These are phyloP conservation scores for Huso huso DNA, from an alignment of 2,797 vertebrate species.

Conservation along the genomic window DNA sequence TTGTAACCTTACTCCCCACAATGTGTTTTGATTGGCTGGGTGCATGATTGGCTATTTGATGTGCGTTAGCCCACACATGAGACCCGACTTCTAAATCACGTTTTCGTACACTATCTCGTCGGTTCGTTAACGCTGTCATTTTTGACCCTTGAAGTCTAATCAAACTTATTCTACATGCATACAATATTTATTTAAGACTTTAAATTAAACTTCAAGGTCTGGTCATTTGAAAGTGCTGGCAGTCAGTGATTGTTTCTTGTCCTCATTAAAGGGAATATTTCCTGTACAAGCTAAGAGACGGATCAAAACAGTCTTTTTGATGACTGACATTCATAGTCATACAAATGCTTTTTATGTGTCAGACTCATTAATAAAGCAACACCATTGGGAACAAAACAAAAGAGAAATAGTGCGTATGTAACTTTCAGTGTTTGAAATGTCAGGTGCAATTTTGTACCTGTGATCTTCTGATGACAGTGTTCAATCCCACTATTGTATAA, in stretches of 20 bases:
- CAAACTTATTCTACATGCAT: conserved; percentile 84
- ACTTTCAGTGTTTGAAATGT: conserved; percentile 90
- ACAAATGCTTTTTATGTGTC: conserved; percentile 94
- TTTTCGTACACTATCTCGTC: no score
- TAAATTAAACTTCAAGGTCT: conserved; percentile 80
- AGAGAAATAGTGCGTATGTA: conserved; percentile 67
- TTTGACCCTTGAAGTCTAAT: conserved; percentile 24
- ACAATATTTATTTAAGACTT: conserved; percentile 93
- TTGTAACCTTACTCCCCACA: no score
- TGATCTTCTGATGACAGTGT: conserved; percentile 87
- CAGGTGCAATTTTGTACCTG: conserved; percentile 89
- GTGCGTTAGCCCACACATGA: no score
- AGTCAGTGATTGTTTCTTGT: conserved; percentile 83
- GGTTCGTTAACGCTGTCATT: no score
- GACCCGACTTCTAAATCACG: no score
- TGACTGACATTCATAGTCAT: conserved; percentile 94
- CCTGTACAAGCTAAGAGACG: conserved; percentile 89
- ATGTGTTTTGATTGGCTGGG: no score
- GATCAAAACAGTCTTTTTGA: conserved; percentile 91
- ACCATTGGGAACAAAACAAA: conserved; percentile 70
- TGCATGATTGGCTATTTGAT: no score
- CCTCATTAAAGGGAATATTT: conserved; percentile 95
- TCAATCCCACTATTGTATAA: conserved; percentile 72
- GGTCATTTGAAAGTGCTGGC: conserved; percentile 84
- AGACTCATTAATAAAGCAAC: conserved; percentile 98